Percentiles rank a stretch among this genome's conserved stretches.
These are phyloP conservation scores for Rhinoraja longicauda DNA, from an alignment of 2,797 vertebrate species.

Conservation along the genomic window DNA sequence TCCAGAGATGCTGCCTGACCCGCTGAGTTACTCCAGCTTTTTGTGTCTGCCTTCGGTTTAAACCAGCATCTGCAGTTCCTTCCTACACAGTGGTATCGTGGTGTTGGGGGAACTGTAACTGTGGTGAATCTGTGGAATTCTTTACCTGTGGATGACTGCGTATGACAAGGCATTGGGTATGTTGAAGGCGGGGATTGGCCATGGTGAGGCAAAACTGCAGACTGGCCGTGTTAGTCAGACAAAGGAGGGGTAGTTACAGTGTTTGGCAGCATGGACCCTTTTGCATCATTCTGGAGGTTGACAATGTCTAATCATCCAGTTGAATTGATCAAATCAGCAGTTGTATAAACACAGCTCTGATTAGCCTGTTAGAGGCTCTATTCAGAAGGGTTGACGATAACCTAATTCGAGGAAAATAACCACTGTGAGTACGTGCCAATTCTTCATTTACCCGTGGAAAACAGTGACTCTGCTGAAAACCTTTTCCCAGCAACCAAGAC, in stretches of 20 bases:
- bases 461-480: neutral
- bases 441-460: neutral
- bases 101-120: too few species aligned
- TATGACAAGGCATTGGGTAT: too few species aligned
- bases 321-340: neutral
- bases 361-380: neutral
- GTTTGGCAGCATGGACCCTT: neutral
- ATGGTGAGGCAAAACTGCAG: too few species aligned
- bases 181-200: too few species aligned
- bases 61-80: too few species aligned
- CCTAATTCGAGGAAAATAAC: neutral
- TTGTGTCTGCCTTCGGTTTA: too few species aligned
- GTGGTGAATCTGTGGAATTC: too few species aligned
- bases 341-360: neutral
- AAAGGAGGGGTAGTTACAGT: neutral
- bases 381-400: neutral
- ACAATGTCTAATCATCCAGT: neutral
- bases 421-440: neutral
- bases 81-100: too few species aligned
- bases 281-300: neutral
- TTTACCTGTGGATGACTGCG: too few species aligned
- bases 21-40: too few species aligned
- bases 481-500: neutral
- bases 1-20: too few species aligned
- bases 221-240: neutral